phyloP scores from a whole-genome alignment of 2,888 invertebrate species.

The Rhyacophila evoluta region DNA sequence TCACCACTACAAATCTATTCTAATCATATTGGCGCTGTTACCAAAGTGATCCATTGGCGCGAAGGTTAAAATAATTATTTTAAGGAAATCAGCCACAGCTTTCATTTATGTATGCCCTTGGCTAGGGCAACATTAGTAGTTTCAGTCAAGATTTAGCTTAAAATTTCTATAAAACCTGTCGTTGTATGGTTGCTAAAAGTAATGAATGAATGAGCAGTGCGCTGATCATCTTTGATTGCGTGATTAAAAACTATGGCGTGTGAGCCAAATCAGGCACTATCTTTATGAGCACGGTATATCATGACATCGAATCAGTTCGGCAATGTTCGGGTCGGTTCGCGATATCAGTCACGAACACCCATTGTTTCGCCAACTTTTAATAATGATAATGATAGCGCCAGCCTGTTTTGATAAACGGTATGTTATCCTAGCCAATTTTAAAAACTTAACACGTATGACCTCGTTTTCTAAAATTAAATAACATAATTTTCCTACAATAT shows the following conservation, averaged over 20 bases:
- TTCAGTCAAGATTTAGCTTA: no score
- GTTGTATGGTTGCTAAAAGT: neutral
- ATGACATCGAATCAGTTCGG: constrained; percentile 10
- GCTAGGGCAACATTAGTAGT: no score
- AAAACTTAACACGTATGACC: constrained; percentile 9
- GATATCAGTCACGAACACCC: neutral
- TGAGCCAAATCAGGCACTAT: neutral
- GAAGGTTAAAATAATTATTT: no score
- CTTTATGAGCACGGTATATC: constrained; percentile 15
- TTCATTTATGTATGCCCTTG: no score
- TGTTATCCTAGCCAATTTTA: constrained; percentile 1
- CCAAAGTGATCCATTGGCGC: no score
- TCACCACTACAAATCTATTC: no score
- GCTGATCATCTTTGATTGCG: constrained; percentile 14
- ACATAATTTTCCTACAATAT: neutral
- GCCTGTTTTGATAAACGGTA: neutral
- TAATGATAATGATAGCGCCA: constrained; percentile 1
- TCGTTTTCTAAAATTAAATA: neutral
- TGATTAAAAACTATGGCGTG: constrained; percentile 17
- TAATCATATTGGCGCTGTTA: no score
- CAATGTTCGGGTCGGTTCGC: neutral
- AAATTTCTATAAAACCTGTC: neutral
- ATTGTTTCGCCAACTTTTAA: constrained; percentile 12
- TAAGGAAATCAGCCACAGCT: no score
- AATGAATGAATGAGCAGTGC: neutral